Evolutionary conservation across 2,797 vertebrate genomes (phyloP).

Genomic region (Melanotaenia parkinsoni): DNA sequence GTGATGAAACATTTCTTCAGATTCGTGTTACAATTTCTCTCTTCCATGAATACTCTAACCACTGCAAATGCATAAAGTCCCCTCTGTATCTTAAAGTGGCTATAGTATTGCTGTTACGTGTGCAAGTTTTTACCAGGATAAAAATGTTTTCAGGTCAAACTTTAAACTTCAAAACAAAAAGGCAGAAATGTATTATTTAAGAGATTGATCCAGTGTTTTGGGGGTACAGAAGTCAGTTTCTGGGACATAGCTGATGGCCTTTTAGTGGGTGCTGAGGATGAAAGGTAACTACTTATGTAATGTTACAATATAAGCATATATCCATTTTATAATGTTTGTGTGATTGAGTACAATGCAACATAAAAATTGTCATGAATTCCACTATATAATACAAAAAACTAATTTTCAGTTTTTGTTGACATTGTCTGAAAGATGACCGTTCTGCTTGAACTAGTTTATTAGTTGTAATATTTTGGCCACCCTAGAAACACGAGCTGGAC

Average conservation of each 20-base stretch:
- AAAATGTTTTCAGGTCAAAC: constrained; percentile 1
- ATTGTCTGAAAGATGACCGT: background rate
- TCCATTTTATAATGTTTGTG: background rate
- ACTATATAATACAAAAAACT: background rate
- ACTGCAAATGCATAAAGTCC: background rate
- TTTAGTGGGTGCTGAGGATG: background rate
- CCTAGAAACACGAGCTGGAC: background rate
- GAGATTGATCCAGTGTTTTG: background rate
- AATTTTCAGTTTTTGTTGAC: background rate
- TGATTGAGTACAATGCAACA: background rate
- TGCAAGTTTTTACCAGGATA: background rate
- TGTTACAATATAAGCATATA: background rate
- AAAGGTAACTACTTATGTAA: background rate
- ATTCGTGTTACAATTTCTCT: constrained; percentile 3
- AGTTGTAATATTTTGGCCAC: background rate
- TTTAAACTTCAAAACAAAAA: background rate
- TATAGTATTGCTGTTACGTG: background rate
- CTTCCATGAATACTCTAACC: background rate
- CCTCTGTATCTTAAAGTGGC: background rate
- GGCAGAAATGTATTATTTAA: background rate
- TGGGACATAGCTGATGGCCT: background rate
- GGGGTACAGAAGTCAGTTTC: background rate
- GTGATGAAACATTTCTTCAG: constrained; percentile 29
- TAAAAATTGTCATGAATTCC: background rate
- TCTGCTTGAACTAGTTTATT: background rate